Conservation (phyloP, 2,113 vertebrate species). For the Protobothrops mucrosquamatus region DNA sequence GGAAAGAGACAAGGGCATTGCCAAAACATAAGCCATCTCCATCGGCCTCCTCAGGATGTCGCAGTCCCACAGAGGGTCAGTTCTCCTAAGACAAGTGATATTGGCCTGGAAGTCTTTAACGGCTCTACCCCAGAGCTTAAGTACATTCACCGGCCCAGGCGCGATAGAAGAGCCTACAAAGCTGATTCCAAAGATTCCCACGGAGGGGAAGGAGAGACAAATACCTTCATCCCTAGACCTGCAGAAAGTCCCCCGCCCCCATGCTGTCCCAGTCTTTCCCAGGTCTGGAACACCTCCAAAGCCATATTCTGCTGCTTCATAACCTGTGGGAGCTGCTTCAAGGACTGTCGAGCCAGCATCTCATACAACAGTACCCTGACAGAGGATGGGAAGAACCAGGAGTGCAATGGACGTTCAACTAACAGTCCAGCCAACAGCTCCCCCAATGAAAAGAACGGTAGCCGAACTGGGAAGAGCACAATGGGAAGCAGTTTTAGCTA, state of each 20-base stretch:
- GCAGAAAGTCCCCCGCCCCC: slow-evolving; percentile 71
- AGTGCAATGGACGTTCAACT: slow-evolving; percentile 75
- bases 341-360: slow-evolving; percentile 81
- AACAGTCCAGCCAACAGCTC: slow-evolving; percentile 71
- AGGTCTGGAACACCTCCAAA: slow-evolving; percentile 87
- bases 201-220: slow-evolving; percentile 76
- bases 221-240: slow-evolving; percentile 86
- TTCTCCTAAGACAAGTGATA: slow-evolving; percentile 62
- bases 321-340: slow-evolving; percentile 72
- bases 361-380: slow-evolving; percentile 70
- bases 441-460: slow-evolving; percentile 70
- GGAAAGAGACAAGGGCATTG: slow-evolving; percentile 72
- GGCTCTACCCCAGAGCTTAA: slow-evolving; percentile 66
- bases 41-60: slow-evolving; percentile 60
- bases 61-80: slow-evolving; percentile 66
- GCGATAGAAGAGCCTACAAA: slow-evolving; percentile 63
- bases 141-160: slow-evolving; percentile 40
- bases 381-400: slow-evolving; percentile 62
- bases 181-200: slow-evolving; percentile 72
- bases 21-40: slow-evolving; percentile 55
- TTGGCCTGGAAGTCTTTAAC: slow-evolving; percentile 73
- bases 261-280: slow-evolving; percentile 83
- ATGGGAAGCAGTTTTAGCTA: slow-evolving; percentile 90
- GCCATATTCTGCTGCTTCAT: slow-evolving; percentile 77
- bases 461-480: slow-evolving; percentile 68